A percentile compares a stretch with the other conserved stretches of the same genome.
phyloP scores from a whole-genome alignment of 2,888 invertebrate species.

The Allolobophora icterica region DNA sequence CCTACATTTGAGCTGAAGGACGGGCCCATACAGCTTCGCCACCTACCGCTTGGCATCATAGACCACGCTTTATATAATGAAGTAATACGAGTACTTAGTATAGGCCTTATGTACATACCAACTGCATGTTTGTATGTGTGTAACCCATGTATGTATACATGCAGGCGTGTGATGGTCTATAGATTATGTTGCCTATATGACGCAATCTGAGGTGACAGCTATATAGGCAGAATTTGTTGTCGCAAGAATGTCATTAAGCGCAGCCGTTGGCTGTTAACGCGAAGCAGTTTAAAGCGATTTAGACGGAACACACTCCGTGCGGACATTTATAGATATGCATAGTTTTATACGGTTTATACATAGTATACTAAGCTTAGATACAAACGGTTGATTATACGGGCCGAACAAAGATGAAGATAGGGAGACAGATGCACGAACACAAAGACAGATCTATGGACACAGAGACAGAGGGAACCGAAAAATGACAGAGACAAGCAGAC shows the following conservation, averaged over 20 bases:
- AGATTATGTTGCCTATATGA: background rate
- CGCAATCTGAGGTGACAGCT: background rate
- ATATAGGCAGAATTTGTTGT: background rate
- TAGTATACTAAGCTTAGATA: background rate
- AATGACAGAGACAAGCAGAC: too few relatives aligned
- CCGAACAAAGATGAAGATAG: too few relatives aligned
- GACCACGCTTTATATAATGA: background rate
- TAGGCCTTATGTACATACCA: background rate
- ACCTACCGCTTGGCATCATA: too few relatives aligned
- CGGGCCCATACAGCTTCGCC: too few relatives aligned
- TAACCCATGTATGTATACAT: background rate
- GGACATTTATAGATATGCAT: background rate
- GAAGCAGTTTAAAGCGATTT: conserved; percentile 17
- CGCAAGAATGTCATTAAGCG: conserved; percentile 11
- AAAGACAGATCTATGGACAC: too few relatives aligned
- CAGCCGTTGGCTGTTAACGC: background rate
- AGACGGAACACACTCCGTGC: background rate
- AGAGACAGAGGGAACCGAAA: too few relatives aligned
- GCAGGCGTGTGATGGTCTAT: background rate
- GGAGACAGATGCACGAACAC: too few relatives aligned
- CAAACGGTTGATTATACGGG: too few relatives aligned
- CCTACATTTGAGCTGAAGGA: background rate
- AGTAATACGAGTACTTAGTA: background rate
- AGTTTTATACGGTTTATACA: background rate
- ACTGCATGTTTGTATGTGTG: background rate